These are phyloP conservation scores for Aricia artaxerxes DNA, from an alignment of 2,888 invertebrate genomes.

Conservation along the genomic window DNA sequence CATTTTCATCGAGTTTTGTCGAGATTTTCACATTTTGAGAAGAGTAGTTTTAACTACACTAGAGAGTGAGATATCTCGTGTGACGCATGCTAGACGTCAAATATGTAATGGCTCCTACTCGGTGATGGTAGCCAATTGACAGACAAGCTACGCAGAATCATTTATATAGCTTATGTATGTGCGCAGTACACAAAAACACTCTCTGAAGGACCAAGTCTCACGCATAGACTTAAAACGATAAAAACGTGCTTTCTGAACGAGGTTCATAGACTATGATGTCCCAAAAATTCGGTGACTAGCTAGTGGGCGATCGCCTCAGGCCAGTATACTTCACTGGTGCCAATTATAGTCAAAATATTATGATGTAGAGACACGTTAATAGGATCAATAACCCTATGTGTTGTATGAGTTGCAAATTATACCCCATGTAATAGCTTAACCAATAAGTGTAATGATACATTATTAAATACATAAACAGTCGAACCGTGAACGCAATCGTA, in stretches of 20 bases:
- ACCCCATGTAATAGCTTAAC: slow-evolving; percentile 10
- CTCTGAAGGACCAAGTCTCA: not conserved
- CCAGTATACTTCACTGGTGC: not conserved
- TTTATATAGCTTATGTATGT: no score
- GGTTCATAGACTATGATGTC: not conserved
- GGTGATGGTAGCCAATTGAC: no score
- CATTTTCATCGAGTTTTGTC: no score
- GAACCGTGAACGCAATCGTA: slow-evolving; percentile 70
- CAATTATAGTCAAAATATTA: slow-evolving; percentile 5
- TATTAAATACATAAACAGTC: slow-evolving; percentile 60
- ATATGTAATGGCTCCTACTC: no score
- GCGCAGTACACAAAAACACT: no score
- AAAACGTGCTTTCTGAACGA: no score
- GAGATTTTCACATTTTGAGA: no score
- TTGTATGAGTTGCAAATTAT: slow-evolving; percentile 18
- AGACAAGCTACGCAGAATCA: no score
- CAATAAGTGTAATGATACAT: slow-evolving; percentile 56
- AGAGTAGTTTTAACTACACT: no score
- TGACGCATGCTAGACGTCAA: no score
- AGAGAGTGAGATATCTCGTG: no score
- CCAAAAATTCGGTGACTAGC: not conserved
- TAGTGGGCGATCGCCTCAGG: not conserved
- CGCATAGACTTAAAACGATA: not conserved
- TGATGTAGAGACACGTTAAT: not conserved
- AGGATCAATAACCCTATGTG: slow-evolving; percentile 7